Percentiles rank a stretch among this genome's conserved stretches.
These are phyloP conservation scores for Porites divaricata DNA, from an alignment of 92 coral and sea anemone species.

Conservation along the genomic window DNA sequence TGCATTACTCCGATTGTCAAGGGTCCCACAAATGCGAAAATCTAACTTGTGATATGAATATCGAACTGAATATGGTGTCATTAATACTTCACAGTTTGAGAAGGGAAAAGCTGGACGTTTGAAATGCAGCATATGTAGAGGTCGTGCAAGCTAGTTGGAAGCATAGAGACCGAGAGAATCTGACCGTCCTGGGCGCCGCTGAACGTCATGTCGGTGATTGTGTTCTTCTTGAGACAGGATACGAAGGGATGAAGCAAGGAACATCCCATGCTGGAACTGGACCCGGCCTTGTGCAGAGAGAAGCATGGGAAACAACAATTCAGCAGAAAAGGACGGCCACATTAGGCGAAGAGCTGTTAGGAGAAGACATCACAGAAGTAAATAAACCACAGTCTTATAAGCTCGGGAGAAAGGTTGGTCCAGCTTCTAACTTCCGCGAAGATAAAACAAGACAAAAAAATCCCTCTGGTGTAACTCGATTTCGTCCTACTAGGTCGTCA, in stretches of 20 bases:
- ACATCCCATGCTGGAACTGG: slow-evolving; percentile 42
- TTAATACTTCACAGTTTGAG: slow-evolving; percentile 43
- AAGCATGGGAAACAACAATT: slow-evolving; percentile 7
- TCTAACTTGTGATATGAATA: slow-evolving; percentile 33
- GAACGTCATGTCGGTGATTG: slow-evolving; percentile 57
- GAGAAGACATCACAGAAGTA: too few relatives aligned
- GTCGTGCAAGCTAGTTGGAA: slow-evolving; percentile 65
- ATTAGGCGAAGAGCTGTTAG: too few relatives aligned
- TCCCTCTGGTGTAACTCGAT: too few relatives aligned
- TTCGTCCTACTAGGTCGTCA: too few relatives aligned
- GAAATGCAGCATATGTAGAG: too few relatives aligned
- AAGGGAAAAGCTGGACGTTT: too few relatives aligned
- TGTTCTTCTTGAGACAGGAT: slow-evolving; percentile 37
- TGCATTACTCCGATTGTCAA: slow-evolving; percentile 33
- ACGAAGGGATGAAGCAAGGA: slow-evolving; percentile 19
- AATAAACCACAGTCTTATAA: too few relatives aligned
- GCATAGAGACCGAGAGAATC: slow-evolving; percentile 52
- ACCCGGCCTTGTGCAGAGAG: slow-evolving; percentile 32
- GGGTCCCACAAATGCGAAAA: slow-evolving; percentile 61
- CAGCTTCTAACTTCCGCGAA: too few relatives aligned
- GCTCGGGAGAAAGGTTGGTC: too few relatives aligned
- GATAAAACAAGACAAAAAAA: too few relatives aligned
- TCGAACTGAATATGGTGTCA: slow-evolving; percentile 51
- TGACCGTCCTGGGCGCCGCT: slow-evolving; percentile 59
- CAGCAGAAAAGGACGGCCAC: too few relatives aligned